Evolutionary conservation across 2,888 invertebrate genomes (phyloP).

Genomic region (Apamea epomidion): DNA sequence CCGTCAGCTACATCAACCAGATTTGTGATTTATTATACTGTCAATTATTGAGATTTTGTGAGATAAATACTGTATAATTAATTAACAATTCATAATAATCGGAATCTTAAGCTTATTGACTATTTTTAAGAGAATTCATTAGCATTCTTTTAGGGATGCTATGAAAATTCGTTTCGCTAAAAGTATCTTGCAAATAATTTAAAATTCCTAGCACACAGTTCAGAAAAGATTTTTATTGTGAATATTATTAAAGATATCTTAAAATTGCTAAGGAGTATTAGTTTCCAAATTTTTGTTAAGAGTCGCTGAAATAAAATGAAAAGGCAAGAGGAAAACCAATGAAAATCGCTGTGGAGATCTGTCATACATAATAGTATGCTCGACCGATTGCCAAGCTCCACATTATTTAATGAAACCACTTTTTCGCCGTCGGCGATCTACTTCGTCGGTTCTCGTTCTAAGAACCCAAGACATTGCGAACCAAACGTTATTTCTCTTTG

Average conservation of each 20-base stretch:
- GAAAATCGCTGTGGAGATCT: neutral
- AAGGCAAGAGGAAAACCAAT: neutral
- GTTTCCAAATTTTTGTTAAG: conserved; percentile 8
- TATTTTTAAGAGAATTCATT: neutral
- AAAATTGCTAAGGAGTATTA: neutral
- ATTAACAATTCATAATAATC: neutral
- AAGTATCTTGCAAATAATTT: conserved; percentile 7
- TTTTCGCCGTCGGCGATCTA: neutral
- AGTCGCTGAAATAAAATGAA: neutral
- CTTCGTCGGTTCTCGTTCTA: neutral
- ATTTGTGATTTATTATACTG: conserved; percentile 44
- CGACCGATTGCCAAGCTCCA: neutral
- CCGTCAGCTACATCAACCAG: conserved; percentile 31
- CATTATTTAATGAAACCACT: neutral
- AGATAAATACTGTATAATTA: conserved; percentile 3
- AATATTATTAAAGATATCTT: conserved; percentile 1
- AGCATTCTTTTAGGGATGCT: neutral
- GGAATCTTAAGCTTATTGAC: neutral
- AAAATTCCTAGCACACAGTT: conserved; percentile 9
- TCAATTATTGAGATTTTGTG: conserved; percentile 19
- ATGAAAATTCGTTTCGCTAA: conserved; percentile 10
- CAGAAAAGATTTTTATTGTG: conserved; percentile 1
- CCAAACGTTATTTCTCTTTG: neutral
- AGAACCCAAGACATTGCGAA: neutral
- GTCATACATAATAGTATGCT: neutral